phyloP scores from a whole-genome alignment of 2,888 invertebrate genomes.

The Noctua comes region DNA sequence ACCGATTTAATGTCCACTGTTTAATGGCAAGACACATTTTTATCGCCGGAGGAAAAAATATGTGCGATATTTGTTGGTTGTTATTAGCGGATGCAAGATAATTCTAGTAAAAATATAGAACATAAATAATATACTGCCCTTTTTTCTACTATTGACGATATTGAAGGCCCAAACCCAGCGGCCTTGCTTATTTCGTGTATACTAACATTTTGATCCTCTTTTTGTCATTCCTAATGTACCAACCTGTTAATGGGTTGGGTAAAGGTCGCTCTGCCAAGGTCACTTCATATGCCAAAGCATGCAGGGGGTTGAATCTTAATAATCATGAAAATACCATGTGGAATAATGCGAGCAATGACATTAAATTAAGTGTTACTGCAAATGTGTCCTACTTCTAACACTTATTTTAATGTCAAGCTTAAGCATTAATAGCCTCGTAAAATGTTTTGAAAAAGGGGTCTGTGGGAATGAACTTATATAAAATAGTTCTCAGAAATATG shows the following conservation, averaged over 20 bases:
- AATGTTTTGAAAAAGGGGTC: slow-evolving; percentile 17
- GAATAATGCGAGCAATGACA: slow-evolving; percentile 53
- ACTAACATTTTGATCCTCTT: slow-evolving; percentile 34
- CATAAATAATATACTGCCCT: neutral
- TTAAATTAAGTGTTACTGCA: slow-evolving; percentile 41
- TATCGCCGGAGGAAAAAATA: neutral
- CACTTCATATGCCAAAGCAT: slow-evolving; percentile 47
- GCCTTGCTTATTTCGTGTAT: slow-evolving; percentile 9
- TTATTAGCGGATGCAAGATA: neutral
- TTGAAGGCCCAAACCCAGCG: neutral
- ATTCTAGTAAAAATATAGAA: neutral
- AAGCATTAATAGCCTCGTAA: slow-evolving; percentile 15
- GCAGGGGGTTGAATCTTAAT: slow-evolving; percentile 48
- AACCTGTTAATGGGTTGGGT: slow-evolving; percentile 41
- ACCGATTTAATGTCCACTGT: neutral
- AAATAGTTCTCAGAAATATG: neutral
- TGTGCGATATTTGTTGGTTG: neutral
- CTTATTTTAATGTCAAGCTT: slow-evolving; percentile 44
- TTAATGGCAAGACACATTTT: neutral
- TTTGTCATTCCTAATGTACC: slow-evolving; percentile 46
- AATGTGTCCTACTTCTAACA: slow-evolving; percentile 31
- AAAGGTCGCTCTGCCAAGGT: slow-evolving; percentile 48
- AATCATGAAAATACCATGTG: slow-evolving; percentile 53
- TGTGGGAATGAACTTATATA: neutral
- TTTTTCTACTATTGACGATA: neutral